phyloP scores from a whole-genome alignment of 2,797 vertebrate genomes.

The Synanceia verrucosa region DNA sequence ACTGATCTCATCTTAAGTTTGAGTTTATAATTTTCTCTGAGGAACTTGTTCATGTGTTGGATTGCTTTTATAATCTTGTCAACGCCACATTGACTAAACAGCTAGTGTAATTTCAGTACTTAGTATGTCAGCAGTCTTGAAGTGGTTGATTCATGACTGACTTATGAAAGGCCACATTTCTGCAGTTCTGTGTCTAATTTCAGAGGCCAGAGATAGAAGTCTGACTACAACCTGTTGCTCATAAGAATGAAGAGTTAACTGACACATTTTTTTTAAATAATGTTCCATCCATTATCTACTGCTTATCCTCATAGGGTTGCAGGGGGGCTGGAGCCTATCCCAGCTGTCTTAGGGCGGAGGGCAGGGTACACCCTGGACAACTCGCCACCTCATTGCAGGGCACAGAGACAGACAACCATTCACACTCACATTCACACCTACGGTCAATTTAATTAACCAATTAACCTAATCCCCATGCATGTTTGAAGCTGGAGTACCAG shows the following conservation, averaged over 20 bases:
- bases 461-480: too few species aligned
- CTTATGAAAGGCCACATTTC: background rate
- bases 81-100: background rate
- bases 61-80: background rate
- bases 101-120: background rate
- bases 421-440: too few species aligned
- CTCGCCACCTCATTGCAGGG: too few species aligned
- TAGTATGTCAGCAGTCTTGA: background rate
- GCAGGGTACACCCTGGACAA: too few species aligned
- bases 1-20: background rate
- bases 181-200: background rate
- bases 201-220: background rate
- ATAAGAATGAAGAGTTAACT: background rate
- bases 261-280: too few species aligned
- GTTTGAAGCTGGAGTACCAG: too few species aligned
- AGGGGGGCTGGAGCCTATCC: too few species aligned
- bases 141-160: background rate
- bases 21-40: background rate
- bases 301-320: too few species aligned
- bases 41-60: background rate
- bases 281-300: too few species aligned
- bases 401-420: too few species aligned
- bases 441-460: too few species aligned
- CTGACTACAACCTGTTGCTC: background rate
- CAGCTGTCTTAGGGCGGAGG: too few species aligned